These are phyloP conservation scores for Procapra przewalskii DNA, from an alignment of 2,113 vertebrate species.

Conservation along the genomic window DNA sequence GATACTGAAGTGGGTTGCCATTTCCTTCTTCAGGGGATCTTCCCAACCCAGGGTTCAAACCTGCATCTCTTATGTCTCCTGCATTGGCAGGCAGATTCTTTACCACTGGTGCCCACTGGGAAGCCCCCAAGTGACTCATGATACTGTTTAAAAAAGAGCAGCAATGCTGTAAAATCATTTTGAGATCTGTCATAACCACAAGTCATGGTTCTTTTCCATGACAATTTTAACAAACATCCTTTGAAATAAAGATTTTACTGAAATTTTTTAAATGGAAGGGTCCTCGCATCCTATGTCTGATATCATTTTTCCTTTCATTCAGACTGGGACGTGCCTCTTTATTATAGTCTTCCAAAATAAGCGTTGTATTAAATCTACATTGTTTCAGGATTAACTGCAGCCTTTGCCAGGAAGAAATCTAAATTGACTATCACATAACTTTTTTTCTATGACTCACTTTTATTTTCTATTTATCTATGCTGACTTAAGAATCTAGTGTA, in stretches of 20 bases:
- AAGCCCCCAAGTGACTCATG: neutral
- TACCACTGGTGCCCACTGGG: neutral
- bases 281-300: neutral
- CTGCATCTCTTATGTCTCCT: neutral
- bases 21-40: neutral
- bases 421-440: neutral
- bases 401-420: neutral
- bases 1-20: neutral
- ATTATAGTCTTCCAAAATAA: conserved; percentile 29
- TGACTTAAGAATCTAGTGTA: neutral
- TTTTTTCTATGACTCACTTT: neutral
- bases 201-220: neutral
- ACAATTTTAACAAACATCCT: neutral
- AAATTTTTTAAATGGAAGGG: neutral
- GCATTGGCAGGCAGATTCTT: neutral
- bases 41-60: neutral
- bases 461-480: neutral
- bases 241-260: neutral
- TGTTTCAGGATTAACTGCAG: neutral
- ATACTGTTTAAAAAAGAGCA: neutral
- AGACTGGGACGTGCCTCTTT: neutral
- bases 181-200: neutral
- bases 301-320: neutral
- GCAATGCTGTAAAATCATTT: neutral
- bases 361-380: neutral